These are phyloP conservation scores for Phymorhynchus buccinoides DNA, from an alignment of 1,140 invertebrate genomes.

Conservation along the genomic window DNA sequence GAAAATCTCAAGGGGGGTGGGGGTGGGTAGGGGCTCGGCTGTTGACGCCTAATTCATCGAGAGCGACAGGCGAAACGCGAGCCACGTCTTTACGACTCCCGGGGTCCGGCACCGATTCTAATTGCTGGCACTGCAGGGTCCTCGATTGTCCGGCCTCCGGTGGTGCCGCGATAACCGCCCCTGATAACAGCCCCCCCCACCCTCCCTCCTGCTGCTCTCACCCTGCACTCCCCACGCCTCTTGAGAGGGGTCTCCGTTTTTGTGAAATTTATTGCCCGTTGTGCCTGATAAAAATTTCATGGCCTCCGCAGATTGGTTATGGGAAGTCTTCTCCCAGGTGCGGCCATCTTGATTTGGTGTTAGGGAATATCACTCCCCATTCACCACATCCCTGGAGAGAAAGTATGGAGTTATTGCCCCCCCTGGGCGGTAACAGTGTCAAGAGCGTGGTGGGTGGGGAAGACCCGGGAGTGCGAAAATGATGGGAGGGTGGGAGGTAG, in stretches of 20 bases:
- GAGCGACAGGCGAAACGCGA: neutral
- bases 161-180: neutral
- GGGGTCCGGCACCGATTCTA: slow-evolving; percentile 9
- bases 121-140: slow-evolving; percentile 34
- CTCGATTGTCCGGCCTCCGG: slow-evolving; percentile 14
- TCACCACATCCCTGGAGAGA: neutral
- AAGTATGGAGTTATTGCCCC: slow-evolving; percentile 23
- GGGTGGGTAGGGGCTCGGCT: too few species aligned
- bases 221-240: neutral
- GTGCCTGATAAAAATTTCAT: slow-evolving; percentile 37
- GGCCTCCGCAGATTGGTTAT: neutral
- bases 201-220: neutral
- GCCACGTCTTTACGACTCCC: neutral
- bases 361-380: slow-evolving; percentile 1
- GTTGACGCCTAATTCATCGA: neutral
- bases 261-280: slow-evolving; percentile 31
- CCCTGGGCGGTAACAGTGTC: neutral
- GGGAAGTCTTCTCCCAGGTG: neutral
- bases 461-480: neutral
- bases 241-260: slow-evolving; percentile 22
- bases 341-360: slow-evolving; percentile 26
- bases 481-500: too few species aligned
- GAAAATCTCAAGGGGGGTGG: too few species aligned
- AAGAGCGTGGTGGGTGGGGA: neutral
- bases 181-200: neutral